phyloP scores from a whole-genome alignment of 2,113 vertebrate genomes.

The Patagioenas fasciata region DNA sequence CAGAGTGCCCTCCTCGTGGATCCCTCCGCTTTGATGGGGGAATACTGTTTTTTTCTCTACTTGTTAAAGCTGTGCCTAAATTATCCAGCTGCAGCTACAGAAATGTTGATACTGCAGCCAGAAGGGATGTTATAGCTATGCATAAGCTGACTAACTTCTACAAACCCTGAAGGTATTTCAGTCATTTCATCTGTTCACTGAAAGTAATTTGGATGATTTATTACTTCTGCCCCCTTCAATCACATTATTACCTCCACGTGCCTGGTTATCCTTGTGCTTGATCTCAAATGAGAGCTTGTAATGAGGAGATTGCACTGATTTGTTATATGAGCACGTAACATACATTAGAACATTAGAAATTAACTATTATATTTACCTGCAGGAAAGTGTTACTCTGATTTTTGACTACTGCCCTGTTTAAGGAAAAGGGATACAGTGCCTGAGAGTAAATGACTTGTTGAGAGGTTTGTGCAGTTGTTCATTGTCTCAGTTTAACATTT shows the following conservation, averaged over 20 bases:
- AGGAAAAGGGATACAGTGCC: background rate
- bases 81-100: background rate
- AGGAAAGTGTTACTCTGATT: background rate
- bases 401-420: background rate
- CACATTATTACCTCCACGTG: constrained; percentile 12
- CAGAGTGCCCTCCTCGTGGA: accelerated
- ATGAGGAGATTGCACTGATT: background rate
- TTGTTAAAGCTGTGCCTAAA: background rate
- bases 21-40: accelerated
- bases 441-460: background rate
- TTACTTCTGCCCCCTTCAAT: background rate
- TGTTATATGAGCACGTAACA: background rate
- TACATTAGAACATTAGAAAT: background rate
- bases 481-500: background rate
- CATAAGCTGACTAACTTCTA: background rate
- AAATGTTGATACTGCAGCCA: background rate
- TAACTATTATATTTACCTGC: background rate
- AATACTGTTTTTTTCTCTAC: background rate
- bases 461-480: background rate
- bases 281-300: background rate
- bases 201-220: constrained; percentile 25
- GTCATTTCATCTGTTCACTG: constrained; percentile 9
- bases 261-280: background rate
- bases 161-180: constrained; percentile 2
- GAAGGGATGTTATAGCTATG: background rate